phyloP scores from a whole-genome alignment of 2,113 vertebrate genomes.

The Macquaria ambigua region DNA sequence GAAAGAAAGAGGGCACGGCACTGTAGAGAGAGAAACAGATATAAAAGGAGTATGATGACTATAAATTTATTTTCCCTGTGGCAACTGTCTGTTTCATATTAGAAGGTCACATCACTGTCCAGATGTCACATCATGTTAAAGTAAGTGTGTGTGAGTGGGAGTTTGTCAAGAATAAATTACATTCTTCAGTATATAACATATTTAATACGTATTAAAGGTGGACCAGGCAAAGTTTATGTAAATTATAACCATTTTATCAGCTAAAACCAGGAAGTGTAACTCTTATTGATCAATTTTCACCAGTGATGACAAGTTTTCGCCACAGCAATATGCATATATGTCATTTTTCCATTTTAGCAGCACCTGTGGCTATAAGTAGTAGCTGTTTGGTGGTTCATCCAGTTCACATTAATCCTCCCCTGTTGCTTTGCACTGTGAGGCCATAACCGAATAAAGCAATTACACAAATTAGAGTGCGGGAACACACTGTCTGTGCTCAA shows the following conservation, averaged over 20 bases:
- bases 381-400: neutral
- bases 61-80: conserved; percentile 54
- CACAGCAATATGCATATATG: neutral
- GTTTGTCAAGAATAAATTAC: conserved; percentile 53
- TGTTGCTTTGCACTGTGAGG: neutral
- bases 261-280: neutral
- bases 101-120: conserved; percentile 63
- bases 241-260: neutral
- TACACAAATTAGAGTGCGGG: neutral
- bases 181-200: neutral
- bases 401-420: neutral
- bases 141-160: conserved; percentile 20
- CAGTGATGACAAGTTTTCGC: neutral
- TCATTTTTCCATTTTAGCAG: neutral
- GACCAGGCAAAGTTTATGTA: neutral
- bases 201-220: neutral
- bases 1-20: neutral
- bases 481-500: neutral
- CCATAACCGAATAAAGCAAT: neutral
- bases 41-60: conserved; percentile 43
- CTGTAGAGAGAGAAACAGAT: conserved; percentile 15
- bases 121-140: conserved; percentile 63
- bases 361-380: neutral
- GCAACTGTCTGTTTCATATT: conserved; percentile 59
- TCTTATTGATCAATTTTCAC: neutral